A percentile compares a stretch with the other conserved stretches of the same genome.
phyloP scores from a whole-genome alignment of 2,888 invertebrate genomes.

The Calameuta idolon region DNA sequence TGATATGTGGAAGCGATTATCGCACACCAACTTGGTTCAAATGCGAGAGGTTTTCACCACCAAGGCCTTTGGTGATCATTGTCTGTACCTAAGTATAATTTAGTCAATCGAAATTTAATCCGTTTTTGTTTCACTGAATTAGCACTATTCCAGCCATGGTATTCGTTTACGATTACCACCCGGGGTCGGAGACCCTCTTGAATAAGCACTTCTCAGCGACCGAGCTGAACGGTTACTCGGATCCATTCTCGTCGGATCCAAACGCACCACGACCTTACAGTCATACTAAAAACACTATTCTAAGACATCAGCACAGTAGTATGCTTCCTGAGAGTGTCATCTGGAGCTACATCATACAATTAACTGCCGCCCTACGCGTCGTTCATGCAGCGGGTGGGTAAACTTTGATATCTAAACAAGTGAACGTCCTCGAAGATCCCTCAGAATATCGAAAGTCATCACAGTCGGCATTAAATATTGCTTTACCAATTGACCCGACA shows the following conservation, averaged over 20 bases:
- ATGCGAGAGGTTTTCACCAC: slow-evolving; percentile 94
- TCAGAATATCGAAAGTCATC: background rate
- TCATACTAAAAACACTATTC: slow-evolving; percentile 85
- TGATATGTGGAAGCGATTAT: slow-evolving; percentile 95
- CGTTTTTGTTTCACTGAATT: slow-evolving; percentile 27
- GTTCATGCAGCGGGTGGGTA: slow-evolving; percentile 79
- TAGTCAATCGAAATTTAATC: slow-evolving; percentile 16
- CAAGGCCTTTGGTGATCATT: slow-evolving; percentile 95
- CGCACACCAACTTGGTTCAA: slow-evolving; percentile 94
- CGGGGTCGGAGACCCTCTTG: slow-evolving; percentile 89
- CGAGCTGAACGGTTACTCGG: slow-evolving; percentile 76
- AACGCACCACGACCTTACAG: slow-evolving; percentile 84
- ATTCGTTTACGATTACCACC: slow-evolving; percentile 96
- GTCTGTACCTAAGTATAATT: slow-evolving; percentile 71
- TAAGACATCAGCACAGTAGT: slow-evolving; percentile 79
- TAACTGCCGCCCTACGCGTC: slow-evolving; percentile 91
- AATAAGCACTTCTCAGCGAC: slow-evolving; percentile 82
- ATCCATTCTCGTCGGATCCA: slow-evolving; percentile 88
- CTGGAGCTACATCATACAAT: slow-evolving; percentile 96
- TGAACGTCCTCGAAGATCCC: background rate
- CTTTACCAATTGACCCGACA: slow-evolving; percentile 20
- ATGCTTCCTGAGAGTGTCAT: slow-evolving; percentile 90
- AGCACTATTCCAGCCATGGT: slow-evolving; percentile 81
- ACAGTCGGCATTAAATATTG: background rate
- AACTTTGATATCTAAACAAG: background rate